These are phyloP conservation scores for Protobothrops mucrosquamatus DNA, from an alignment of 2,113 vertebrate species.

Conservation along the genomic window DNA sequence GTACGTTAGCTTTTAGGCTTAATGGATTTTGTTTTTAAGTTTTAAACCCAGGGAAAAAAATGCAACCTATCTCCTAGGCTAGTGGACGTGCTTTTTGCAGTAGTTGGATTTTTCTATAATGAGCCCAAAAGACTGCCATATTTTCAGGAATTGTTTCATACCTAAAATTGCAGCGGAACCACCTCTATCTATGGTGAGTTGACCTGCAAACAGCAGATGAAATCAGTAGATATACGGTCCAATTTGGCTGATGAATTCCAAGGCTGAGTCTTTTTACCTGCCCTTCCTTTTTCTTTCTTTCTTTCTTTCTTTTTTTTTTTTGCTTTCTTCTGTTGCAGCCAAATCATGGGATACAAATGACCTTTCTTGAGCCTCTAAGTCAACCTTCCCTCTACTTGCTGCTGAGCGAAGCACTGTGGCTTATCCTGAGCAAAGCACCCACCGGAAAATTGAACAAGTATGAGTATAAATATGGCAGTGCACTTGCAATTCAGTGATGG, in stretches of 20 bases:
- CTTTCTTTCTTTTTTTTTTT: constrained; percentile 28
- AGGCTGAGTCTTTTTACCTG: constrained; percentile 43
- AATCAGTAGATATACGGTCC: constrained; percentile 62
- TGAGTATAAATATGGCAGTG: constrained; percentile 3
- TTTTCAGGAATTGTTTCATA: constrained; percentile 29
- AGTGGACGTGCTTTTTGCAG: background rate
- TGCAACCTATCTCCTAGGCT: background rate
- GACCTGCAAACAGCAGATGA: constrained; percentile 57
- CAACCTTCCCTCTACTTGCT: constrained; percentile 32
- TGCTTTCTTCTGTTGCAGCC: constrained; percentile 42
- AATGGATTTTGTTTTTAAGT: background rate
- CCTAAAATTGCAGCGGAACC: constrained; percentile 58
- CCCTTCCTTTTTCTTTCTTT: constrained; percentile 38
- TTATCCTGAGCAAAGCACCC: constrained; percentile 52
- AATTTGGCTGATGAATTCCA: constrained; percentile 62
- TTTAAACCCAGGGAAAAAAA: background rate
- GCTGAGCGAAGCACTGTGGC: constrained; percentile 27
- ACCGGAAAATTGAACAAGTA: constrained; percentile 26
- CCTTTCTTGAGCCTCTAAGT: constrained; percentile 35
- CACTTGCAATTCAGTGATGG: background rate
- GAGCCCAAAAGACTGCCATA: background rate
- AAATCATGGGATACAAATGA: constrained; percentile 45
- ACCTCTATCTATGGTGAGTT: constrained; percentile 49
- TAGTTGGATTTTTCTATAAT: background rate
- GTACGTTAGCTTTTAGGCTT: background rate